Percentiles rank a stretch among this genome's conserved stretches.
Conservation (phyloP, 2,113 vertebrate species). For the Athene cunicularia region DNA sequence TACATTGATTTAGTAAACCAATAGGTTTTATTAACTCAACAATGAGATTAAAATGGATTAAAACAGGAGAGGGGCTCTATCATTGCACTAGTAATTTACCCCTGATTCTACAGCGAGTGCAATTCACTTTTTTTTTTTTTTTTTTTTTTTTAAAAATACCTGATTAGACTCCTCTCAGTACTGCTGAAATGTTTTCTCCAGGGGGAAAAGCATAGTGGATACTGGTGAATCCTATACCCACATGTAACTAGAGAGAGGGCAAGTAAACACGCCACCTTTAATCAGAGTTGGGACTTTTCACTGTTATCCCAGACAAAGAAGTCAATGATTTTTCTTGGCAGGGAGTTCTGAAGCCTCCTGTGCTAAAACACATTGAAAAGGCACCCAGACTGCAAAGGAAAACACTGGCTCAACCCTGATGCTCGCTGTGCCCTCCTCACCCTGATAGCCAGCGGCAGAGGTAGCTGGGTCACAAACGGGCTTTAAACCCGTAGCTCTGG, state of each 20-base stretch:
- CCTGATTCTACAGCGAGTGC: conserved; percentile 1
- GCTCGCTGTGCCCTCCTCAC: background rate
- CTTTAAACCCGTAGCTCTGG: background rate
- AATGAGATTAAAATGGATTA: conserved; percentile 68
- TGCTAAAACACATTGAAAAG: background rate
- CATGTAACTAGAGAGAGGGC: background rate
- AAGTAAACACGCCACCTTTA: background rate
- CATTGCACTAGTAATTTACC: conserved; percentile 34
- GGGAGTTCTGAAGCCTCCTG: background rate
- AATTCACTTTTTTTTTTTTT: conserved; percentile 14
- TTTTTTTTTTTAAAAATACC: background rate
- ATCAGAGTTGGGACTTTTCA: background rate
- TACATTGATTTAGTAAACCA: conserved; percentile 60
- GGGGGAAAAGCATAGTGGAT: background rate
- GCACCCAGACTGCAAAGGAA: background rate
- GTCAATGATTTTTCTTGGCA: background rate
- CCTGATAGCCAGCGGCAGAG: rapidly evolving
- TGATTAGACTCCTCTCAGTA: background rate
- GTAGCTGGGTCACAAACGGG: background rate
- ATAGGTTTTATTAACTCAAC: conserved; percentile 62
- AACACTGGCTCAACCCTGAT: background rate
- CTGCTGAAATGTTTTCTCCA: background rate
- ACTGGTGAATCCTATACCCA: background rate
- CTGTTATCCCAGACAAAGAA: background rate
- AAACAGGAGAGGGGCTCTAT: conserved; percentile 30